Conservation (phyloP, 2,797 vertebrate genomes). For the Decapterus maruadsi region DNA sequence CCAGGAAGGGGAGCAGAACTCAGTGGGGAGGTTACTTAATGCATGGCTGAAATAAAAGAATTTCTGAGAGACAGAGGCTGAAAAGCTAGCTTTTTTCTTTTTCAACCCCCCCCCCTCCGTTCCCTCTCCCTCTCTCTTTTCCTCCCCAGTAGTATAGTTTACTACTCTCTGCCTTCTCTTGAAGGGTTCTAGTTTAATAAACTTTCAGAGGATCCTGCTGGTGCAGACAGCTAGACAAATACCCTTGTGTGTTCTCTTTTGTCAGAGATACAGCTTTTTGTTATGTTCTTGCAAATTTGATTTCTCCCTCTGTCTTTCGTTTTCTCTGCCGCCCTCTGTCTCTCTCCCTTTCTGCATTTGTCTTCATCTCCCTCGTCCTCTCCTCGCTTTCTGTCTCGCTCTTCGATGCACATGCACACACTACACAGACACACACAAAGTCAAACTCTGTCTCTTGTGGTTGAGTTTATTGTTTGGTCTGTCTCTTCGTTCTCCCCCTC, state of each 20-base stretch:
- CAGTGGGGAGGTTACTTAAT: conserved; percentile 99
- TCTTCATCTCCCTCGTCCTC: conserved; percentile 81
- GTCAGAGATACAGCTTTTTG: conserved; percentile 88
- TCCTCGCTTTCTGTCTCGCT: conserved; percentile 71
- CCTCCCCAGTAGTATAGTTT: conserved; percentile 96
- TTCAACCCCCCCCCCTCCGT: conserved; percentile 40
- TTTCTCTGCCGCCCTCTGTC: conserved; percentile 78
- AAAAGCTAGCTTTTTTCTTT: conserved; percentile 87
- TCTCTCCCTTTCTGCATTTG: conserved; percentile 81
- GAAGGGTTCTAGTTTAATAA: conserved; percentile 95
- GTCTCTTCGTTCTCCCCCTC: conserved; percentile 79
- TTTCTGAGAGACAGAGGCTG: conserved; percentile 95
- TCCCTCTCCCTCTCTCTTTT: conserved; percentile 71
- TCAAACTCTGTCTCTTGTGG: conserved; percentile 84
- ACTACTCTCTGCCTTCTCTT: conserved; percentile 87
- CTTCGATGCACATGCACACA: conserved; percentile 48
- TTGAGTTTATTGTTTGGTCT: conserved; percentile 86
- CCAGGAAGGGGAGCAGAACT: conserved; percentile 99
- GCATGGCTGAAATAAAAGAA: conserved; percentile 99
- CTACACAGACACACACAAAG: conserved; percentile 63
- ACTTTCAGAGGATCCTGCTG: conserved; percentile 94
- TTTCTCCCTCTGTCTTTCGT: conserved; percentile 85
- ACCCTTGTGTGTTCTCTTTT: conserved; percentile 86
- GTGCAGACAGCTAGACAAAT: conserved; percentile 91
- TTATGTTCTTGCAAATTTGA: conserved; percentile 89